Base-by-base conservation (phyloP, 1,140 invertebrate genomes). In the Pinna nobilis region DNA sequence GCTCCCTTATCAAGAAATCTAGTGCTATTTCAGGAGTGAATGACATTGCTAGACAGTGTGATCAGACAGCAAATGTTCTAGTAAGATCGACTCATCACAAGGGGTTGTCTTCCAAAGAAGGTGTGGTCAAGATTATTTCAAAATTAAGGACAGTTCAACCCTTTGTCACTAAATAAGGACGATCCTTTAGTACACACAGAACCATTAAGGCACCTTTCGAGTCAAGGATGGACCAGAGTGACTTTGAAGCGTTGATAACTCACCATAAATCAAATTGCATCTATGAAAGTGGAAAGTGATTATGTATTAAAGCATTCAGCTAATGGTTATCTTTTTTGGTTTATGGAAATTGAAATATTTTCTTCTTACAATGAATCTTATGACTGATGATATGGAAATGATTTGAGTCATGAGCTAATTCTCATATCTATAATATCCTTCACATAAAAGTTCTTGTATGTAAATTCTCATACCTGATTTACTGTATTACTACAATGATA, bases 61-160 rank as follows among this genome's bases (percentile, higher is more conserved):
- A 49, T 9, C 1, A 28, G 18, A 20, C 30, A 7, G 51, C 28
- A 18, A 18, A 25, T 39, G 59, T 65, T 33, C 13, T 65, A 20
- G 15, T n/a, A 28, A 33, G 44, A 51, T 25, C 63, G 30, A 33
- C 6, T 18, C 44, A 65, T 23, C 13, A 41, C 28, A 35, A 49
- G 37, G 11, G 18, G 2, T n/a, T 18, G 7, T n/a, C 30, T 50
- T 9, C 23, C 30, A 7, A 51, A 28, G 41, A 50, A 50, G 63
- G 51, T 50, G 47, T 32, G 33, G 57, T n/a, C 13, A 61, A 61
- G 25, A 25, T n/a, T 18, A 61, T 61, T 18, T n/a, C 11, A 37
- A 33, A 61, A 18, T n/a, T 61, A 15, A 61, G 57, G 37, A 15
- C 15, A 32, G 30, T 35, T 11, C 57, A 61, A n/a, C 28, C 57